Base-by-base conservation (phyloP, 2,888 invertebrate genomes). In the Patella depressa region DNA sequence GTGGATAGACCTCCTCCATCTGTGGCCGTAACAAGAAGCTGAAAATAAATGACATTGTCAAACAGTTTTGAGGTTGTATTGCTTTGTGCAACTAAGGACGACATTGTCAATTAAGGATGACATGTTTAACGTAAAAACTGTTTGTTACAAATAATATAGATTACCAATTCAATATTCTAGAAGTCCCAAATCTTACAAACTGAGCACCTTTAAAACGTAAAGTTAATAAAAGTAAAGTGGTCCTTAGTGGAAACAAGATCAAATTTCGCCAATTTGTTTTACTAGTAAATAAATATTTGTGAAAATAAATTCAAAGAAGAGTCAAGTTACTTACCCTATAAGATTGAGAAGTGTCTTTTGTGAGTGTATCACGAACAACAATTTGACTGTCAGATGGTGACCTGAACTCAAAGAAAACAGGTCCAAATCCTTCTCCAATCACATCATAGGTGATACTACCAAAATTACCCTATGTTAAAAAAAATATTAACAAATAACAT, bases 351-450 rank as follows among this genome's bases (percentile, higher is more conserved):
- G 79, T 75, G 73, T 86, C 85, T 14, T 57, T 73, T 24, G 73
- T 81, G 29, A 87, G 80, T 19, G 73, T 74, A 14, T 79, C 72
- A n/a, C 78, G 79, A n/a, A 86, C 79, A 5, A 76, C 77, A 53
- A 87, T 79, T 59, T 80, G 77, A 54, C 79, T 71, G 29, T 87
- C 88, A 70, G 78, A 82, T 9, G 81, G 76, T 11, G 73, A 74
- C 78, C 86, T 81, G n/a, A 89, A 83, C 9, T 72, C 53, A 81
- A 89, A 90, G 81, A 79, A 89, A 11, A 78, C 82, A 17, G 87
- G 81, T 9, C 88, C 85, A 12, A 84, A 74, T 53, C 87, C 88
- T 79, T 88, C 88, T 17, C 89, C 89, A 75, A 88, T 85, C 53
- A 90, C 85, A n/a, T 82, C 80, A 77, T 88, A 89, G 11, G 84